Conservation (phyloP, 2,113 vertebrate species). For the Lampris megalopsis region DNA sequence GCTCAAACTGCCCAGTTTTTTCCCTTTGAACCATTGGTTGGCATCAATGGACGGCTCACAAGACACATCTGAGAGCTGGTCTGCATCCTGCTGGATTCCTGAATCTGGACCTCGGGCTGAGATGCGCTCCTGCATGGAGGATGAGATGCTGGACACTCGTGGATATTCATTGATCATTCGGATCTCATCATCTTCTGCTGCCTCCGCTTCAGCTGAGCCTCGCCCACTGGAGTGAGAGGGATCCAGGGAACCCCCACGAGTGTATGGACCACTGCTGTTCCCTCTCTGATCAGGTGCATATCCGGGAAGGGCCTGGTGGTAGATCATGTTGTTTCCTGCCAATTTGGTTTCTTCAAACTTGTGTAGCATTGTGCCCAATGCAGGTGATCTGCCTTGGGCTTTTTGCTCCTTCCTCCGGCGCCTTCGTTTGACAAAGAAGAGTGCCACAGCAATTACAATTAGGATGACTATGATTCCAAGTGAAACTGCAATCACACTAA, state of each 20-base stretch:
- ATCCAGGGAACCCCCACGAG: slow-evolving; percentile 92
- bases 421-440: slow-evolving; percentile 88
- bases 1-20: slow-evolving; percentile 85
- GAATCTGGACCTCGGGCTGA: slow-evolving; percentile 95
- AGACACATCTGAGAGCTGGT: slow-evolving; percentile 95
- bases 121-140: slow-evolving; percentile 93
- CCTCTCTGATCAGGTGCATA: slow-evolving; percentile 80
- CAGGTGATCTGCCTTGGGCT: slow-evolving; percentile 44
- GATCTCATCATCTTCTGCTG: slow-evolving; percentile 96
- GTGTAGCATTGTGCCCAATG: slow-evolving; percentile 86
- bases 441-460: slow-evolving; percentile 84
- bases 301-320: slow-evolving; percentile 95
- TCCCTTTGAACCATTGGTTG: slow-evolving; percentile 93
- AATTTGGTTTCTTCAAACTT: slow-evolving; percentile 88
- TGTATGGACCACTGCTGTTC: slow-evolving; percentile 82
- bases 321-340: slow-evolving; percentile 86
- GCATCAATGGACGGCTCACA: slow-evolving; percentile 91
- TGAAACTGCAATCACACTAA: slow-evolving; percentile 91
- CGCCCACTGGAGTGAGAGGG: slow-evolving; percentile 97
- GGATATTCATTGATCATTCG: slow-evolving; percentile 99
- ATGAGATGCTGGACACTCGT: slow-evolving; percentile 91
- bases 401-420: slow-evolving; percentile 82
- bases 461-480: slow-evolving; percentile 92
- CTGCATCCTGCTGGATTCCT: slow-evolving; percentile 97
- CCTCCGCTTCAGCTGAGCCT: slow-evolving; percentile 91